A percentile compares a stretch with the other conserved stretches of the same genome.
Evolutionary conservation across 2,797 vertebrate species (phyloP).

Genomic region (Eulemur albifrons): DNA sequence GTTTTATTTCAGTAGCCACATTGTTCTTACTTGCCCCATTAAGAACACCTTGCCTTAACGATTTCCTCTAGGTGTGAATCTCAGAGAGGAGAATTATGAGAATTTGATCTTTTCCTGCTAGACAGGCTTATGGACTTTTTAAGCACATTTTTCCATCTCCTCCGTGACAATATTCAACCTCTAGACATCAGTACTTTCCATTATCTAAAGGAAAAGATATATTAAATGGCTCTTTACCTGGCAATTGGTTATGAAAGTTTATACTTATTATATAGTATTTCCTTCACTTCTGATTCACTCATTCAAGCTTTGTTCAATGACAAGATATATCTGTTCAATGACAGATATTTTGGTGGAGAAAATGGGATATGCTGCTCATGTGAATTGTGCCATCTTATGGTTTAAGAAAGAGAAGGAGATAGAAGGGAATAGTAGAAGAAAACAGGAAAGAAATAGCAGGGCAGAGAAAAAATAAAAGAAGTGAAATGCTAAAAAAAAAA

Average conservation of each 20-base stretch:
- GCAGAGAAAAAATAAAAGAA: not conserved
- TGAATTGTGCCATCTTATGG: not conserved
- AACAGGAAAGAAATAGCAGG: not conserved
- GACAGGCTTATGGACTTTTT: not conserved
- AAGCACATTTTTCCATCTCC: not conserved
- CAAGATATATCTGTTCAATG: not conserved
- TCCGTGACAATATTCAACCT: not conserved
- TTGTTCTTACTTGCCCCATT: not conserved
- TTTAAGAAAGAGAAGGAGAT: not conserved
- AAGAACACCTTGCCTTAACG: not conserved
- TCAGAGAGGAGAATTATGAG: not conserved
- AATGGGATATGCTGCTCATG: not conserved
- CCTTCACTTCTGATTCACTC: not conserved
- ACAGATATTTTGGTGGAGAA: not conserved
- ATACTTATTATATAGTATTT: not conserved
- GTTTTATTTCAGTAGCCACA: not conserved
- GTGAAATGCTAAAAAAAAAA: not conserved
- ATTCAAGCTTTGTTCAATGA: not conserved
- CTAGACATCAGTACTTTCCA: not conserved
- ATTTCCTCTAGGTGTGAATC: not conserved
- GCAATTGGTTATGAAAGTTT: not conserved
- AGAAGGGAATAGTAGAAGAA: not conserved
- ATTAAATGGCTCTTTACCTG: not conserved
- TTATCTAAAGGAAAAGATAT: not conserved
- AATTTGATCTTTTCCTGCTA: fast-evolving